These are phyloP conservation scores for Drosophila dunni DNA, from an alignment of 1,140 invertebrate genomes.

Conservation along the genomic window DNA sequence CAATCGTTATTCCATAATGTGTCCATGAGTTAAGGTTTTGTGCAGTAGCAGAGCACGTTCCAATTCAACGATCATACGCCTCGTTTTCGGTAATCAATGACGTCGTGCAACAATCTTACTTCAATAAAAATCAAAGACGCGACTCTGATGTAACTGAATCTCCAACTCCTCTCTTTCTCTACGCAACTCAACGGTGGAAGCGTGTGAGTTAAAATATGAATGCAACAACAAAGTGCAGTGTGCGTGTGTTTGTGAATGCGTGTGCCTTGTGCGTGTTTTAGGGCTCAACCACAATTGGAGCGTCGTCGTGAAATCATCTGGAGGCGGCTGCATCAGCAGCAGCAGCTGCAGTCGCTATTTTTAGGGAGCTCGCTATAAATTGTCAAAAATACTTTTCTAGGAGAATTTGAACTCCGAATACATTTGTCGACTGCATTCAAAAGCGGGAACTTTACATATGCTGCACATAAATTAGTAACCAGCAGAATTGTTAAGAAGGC, in stretches of 20 bases:
- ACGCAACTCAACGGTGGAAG: slow-evolving; percentile 34
- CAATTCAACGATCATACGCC: slow-evolving; percentile 4
- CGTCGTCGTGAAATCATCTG: slow-evolving; percentile 44
- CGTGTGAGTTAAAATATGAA: slow-evolving; percentile 51
- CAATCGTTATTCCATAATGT: slow-evolving; percentile 31
- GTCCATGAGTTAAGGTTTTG: slow-evolving; percentile 10
- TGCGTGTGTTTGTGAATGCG: too few relatives aligned
- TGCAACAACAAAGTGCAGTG: slow-evolving; percentile 14
- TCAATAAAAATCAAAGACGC: slow-evolving; percentile 13
- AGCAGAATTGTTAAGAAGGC: too few relatives aligned
- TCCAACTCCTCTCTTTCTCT: not conserved
- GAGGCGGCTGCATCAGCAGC: slow-evolving; percentile 47
- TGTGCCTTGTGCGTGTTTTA: slow-evolving; percentile 6
- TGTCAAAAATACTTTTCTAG: slow-evolving; percentile 28
- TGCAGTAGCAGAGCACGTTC: slow-evolving; percentile 14
- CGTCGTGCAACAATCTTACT: slow-evolving; percentile 29
- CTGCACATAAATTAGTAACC: too few relatives aligned
- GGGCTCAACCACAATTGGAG: slow-evolving; percentile 60
- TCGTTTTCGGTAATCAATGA: slow-evolving; percentile 47
- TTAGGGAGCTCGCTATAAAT: slow-evolving; percentile 47
- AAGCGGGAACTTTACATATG: too few relatives aligned
- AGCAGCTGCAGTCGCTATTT: slow-evolving; percentile 60
- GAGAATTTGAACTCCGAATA: slow-evolving; percentile 11
- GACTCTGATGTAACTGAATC: slow-evolving; percentile 60
- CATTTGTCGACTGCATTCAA: too few relatives aligned